phyloP scores from a whole-genome alignment of 2,113 vertebrate species.

The Rousettus leschenaultii region DNA sequence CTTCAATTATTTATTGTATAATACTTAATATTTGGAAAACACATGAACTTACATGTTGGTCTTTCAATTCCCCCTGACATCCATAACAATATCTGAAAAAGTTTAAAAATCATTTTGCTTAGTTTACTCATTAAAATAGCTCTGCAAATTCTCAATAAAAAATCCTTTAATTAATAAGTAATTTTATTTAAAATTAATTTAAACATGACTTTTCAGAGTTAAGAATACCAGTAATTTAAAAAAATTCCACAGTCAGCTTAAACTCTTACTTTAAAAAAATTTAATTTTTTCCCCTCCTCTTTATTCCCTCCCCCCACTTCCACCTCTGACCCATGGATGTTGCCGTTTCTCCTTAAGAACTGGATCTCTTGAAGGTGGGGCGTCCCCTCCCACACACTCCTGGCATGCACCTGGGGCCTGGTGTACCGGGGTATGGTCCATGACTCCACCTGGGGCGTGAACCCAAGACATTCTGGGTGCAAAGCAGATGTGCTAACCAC shows the following conservation, averaged over 20 bases:
- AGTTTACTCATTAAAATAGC: slow-evolving; percentile 35
- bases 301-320: too few relatives aligned
- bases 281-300: too few relatives aligned
- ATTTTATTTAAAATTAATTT: background rate
- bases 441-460: too few relatives aligned
- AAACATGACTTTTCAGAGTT: background rate
- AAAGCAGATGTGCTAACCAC: too few relatives aligned
- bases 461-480: too few relatives aligned
- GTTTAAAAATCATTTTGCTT: slow-evolving; percentile 33
- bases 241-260: background rate
- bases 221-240: background rate
- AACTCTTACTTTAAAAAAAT: background rate
- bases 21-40: background rate
- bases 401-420: too few relatives aligned
- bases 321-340: too few relatives aligned
- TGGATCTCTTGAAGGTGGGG: too few relatives aligned
- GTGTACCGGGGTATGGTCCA: too few relatives aligned
- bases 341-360: too few relatives aligned
- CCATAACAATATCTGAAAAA: slow-evolving; percentile 91
- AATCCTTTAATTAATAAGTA: slow-evolving; percentile 3
- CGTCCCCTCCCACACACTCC: too few relatives aligned
- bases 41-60: slow-evolving; percentile 89
- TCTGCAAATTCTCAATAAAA: background rate
- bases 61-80: slow-evolving; percentile 92
- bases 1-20: background rate